A percentile compares a stretch with the other conserved stretches of the same genome.
Conservation (phyloP, 2,797 vertebrate genomes). For the Thamnophis elegans region DNA sequence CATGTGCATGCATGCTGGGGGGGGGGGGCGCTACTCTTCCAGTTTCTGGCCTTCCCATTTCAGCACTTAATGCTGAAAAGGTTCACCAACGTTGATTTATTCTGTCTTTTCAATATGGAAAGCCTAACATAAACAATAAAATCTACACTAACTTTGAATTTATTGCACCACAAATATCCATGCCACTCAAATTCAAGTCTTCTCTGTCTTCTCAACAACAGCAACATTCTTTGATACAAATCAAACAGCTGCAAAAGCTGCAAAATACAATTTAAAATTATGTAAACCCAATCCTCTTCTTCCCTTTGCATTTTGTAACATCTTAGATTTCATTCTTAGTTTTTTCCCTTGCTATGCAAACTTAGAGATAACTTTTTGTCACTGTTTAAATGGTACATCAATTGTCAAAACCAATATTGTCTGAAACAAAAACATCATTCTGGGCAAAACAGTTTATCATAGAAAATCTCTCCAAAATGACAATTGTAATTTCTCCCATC, state of each 20-base stretch:
- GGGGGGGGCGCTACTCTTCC: no score
- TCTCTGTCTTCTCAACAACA: neutral
- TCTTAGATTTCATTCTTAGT: no score
- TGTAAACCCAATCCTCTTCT: neutral
- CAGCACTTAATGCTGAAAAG: no score
- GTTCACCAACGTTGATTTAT: no score
- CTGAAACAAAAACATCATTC: neutral
- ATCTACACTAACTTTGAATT: neutral
- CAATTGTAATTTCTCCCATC: neutral
- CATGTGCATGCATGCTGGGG: no score
- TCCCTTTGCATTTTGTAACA: no score
- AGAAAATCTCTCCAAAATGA: neutral
- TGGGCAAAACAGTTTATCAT: neutral
- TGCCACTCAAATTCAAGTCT: neutral
- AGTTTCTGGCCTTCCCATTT: no score
- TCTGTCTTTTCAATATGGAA: neutral
- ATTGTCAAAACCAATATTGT: neutral
- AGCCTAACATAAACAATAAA: neutral
- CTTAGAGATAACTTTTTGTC: no score
- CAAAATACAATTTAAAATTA: neutral
- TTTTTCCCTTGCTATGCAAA: no score
- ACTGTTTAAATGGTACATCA: neutral
- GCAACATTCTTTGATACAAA: neutral
- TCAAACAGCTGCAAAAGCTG: neutral
- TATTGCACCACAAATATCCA: neutral